Conservation (phyloP, 2,797 vertebrate species). For the Thaleichthys pacificus region DNA sequence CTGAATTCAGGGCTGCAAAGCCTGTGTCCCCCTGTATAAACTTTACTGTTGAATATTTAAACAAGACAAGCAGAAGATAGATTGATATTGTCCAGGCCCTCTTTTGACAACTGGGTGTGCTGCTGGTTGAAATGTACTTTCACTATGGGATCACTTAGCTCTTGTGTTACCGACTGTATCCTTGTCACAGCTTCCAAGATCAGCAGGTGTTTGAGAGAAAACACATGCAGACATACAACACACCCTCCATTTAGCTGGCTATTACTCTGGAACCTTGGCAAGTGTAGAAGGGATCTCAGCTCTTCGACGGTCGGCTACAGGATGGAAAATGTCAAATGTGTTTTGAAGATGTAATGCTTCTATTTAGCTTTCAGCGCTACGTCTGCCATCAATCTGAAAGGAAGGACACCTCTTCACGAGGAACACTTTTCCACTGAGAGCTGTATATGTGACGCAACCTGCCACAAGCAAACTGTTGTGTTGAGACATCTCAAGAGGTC, state of each 20-base stretch:
- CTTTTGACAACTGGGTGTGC: too few species aligned
- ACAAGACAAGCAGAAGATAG: constrained; percentile 19
- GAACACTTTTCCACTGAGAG: constrained; percentile 13
- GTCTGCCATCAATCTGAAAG: constrained; percentile 27
- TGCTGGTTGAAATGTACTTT: too few species aligned
- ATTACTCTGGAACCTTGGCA: constrained; percentile 19
- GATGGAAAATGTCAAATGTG: constrained; percentile 37
- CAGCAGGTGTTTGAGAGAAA: not conserved
- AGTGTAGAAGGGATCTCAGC: constrained; percentile 10
- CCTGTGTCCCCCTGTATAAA: not conserved
- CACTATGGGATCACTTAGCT: not conserved
- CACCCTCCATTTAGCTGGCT: not conserved
- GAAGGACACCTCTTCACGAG: constrained; percentile 2
- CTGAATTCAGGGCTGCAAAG: too few species aligned
- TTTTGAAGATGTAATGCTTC: constrained; percentile 36
- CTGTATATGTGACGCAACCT: constrained; percentile 39
- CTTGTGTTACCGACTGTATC: not conserved
- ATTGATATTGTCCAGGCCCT: constrained; percentile 17
- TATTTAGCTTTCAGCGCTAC: constrained; percentile 28
- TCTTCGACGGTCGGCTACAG: constrained; percentile 10
- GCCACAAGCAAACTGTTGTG: constrained; percentile 50
- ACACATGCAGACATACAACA: not conserved
- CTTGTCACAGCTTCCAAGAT: not conserved
- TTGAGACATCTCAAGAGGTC: constrained; percentile 26
- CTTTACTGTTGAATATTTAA: constrained; percentile 35